A percentile compares a stretch with the other conserved stretches of the same genome.
phyloP scores from a whole-genome alignment of 2,888 invertebrate species.

The Acleris emargana region DNA sequence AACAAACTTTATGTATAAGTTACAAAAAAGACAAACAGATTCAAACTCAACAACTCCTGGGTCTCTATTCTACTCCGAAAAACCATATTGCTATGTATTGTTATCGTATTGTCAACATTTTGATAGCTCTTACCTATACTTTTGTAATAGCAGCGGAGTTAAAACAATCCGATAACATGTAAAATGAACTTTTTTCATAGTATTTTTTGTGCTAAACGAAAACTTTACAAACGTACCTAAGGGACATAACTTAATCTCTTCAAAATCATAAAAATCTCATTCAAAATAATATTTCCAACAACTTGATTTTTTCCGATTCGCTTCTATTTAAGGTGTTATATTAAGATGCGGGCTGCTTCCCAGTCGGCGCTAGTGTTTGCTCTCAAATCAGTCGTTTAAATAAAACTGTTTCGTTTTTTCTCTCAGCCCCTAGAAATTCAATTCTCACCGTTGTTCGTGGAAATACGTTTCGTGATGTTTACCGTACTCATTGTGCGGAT shows the following conservation, averaged over 20 bases:
- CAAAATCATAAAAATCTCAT: neutral
- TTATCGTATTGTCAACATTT: too few species aligned
- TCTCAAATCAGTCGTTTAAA: slow-evolving; percentile 79
- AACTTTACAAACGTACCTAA: too few species aligned
- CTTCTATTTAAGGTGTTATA: slow-evolving; percentile 46
- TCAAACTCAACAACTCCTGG: too few species aligned
- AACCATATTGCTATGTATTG: too few species aligned
- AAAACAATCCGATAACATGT: too few species aligned
- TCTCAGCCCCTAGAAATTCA: slow-evolving; percentile 61
- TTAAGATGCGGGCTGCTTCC: slow-evolving; percentile 63
- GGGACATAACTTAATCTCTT: neutral
- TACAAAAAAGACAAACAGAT: too few species aligned
- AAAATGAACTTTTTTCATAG: too few species aligned
- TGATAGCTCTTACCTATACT: too few species aligned
- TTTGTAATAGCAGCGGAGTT: too few species aligned
- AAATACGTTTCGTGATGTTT: slow-evolving; percentile 54
- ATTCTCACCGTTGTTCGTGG: slow-evolving; percentile 62
- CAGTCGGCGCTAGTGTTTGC: slow-evolving; percentile 64
- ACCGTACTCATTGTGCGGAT: slow-evolving; percentile 54
- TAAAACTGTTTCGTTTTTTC: slow-evolving; percentile 73
- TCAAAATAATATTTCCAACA: slow-evolving; percentile 13
- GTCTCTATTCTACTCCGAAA: too few species aligned
- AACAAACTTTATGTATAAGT: too few species aligned
- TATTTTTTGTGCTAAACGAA: too few species aligned
- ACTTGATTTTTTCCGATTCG: slow-evolving; percentile 29